Evolutionary conservation across 2,888 invertebrate species (phyloP), one percentile per base, ranked within the genome.

Genomic region (Dioctria linearis): DNA sequence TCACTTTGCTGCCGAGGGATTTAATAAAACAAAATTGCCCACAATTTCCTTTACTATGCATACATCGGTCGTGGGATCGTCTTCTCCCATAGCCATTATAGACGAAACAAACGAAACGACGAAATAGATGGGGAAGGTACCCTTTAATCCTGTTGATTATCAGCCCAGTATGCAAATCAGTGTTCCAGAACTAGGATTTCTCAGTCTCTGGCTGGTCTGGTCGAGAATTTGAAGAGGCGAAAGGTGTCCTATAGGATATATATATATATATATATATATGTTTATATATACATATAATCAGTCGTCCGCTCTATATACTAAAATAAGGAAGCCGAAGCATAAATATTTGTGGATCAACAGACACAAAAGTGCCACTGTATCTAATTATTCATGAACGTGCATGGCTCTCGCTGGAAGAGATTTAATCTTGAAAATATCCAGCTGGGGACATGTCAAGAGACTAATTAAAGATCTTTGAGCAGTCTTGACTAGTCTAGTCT

Each of bases 271-370:
- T n/a, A n/a, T n/a, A n/a, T n/a, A 13, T n/a, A 59, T 59, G 5
- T 6, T 59, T 59, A 25, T 59, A 11, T 65, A 65, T 37, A 6
- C 49, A n/a, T n/a, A n/a, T n/a, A n/a, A n/a, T 3, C 39, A 43
- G 43, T 66, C 40, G 66, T n/a, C 43, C 66, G 25, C 59, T 13
- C 43, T 40, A 42, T 25, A 25, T 25, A 25, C 49, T 11, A 69
- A 69, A 42, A 25, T 54, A 54, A 57, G 49, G 79, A 81, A 63
- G 69, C 63, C 73, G 57, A 69, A 80, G 63, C 69, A 81, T 76
- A 81, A 81, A 81, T 81, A 81, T 81, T 81, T 81, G 80, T 80
- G 81, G 80, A 81, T 81, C 81, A 80, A 78, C 79, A 81, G 80
- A 81, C 76, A 79, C 79, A 81, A 81, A 81, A 81, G 81, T 78